Conservation (phyloP, 1,140 invertebrate genomes). For the Diabrotica undecimpunctata region DNA sequence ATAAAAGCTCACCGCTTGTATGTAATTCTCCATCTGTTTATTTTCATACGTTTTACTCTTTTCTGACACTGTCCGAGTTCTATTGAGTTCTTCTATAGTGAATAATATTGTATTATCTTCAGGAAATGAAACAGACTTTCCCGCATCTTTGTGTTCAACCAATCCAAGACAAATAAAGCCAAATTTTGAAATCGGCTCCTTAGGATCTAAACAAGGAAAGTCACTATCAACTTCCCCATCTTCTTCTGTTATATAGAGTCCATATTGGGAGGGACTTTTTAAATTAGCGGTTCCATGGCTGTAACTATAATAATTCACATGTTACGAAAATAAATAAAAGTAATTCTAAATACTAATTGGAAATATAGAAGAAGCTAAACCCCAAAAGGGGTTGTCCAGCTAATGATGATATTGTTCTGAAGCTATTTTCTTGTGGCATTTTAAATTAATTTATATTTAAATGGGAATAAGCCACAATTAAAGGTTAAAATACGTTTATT, state of each 20-base stretch:
- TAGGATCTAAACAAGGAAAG: conserved; percentile 84
- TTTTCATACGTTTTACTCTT: conserved; percentile 33
- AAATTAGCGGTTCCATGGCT: conserved; percentile 57
- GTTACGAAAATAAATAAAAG: no score
- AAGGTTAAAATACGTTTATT: no score
- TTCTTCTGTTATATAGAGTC: conserved; percentile 90
- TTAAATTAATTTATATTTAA: no score
- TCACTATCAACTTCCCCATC: conserved; percentile 95
- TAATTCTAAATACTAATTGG: no score
- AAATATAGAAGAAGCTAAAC: no score
- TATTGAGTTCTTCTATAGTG: conserved; percentile 10
- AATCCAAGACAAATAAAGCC: conserved; percentile 77
- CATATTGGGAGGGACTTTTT: conserved; percentile 66
- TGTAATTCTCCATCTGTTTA: conserved; percentile 32
- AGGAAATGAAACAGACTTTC: conserved; percentile 27
- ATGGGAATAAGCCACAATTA: no score
- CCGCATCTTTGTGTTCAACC: conserved; percentile 32
- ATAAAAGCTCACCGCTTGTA: conserved; percentile 12
- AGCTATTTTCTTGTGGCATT: no score
- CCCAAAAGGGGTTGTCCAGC: no score
- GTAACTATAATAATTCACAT: conserved; percentile 46
- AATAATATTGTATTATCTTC: conserved; percentile 8
- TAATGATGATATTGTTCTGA: no score
- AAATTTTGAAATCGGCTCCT: conserved; percentile 88
- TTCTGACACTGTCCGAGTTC: conserved; percentile 23